Evolutionary conservation across 2,113 vertebrate genomes (phyloP), one percentile per base, ranked within the genome.

Genomic region (Odontophorus gujanensis): DNA sequence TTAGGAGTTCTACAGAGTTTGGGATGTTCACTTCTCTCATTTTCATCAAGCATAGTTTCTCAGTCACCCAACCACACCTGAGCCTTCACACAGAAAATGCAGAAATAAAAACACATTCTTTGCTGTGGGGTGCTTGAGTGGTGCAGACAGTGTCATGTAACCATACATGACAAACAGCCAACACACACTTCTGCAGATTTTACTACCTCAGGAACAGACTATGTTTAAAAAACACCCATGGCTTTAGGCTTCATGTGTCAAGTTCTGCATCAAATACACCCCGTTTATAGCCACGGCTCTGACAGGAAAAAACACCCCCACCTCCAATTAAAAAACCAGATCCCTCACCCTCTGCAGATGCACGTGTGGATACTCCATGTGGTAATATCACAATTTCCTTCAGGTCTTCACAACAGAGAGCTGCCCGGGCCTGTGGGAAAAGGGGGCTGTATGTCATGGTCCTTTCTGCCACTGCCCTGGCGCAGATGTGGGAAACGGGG

Each of bases 301-400:
- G 48, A 81, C 36, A 79, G 43, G 19, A 73, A 91, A 85, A 90
- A 24, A 2, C 66, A 67, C 62, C 34, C 72, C 43, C 69, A 83
- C 7, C 9, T 18, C 47, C 28, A 34, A 8, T 30, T 85, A 71
- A 32, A 80, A 73, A 91, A 82, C 1, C 36, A 71, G 59, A 62
- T 32, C 66, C 65, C 65, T 88, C 65, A 50, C 36, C 9, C 26
- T 9, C 45, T 88, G 73, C 90, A 90, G 85, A 59, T 47, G 48
- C 43, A 55, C 0, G 0, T 6, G 24, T 1, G 11, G 28, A 43
- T 45, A 24, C 51, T 82, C 58, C 76, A 30, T 1, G 0, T 38
- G 3, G 1, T 13, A 6, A 13, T 21, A 80, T 66, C 81, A 85
- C 38, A 3, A 7, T 62, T 81, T 36, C 40, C 67, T 82, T 61